These are phyloP conservation scores for Holothuria scabra DNA, from an alignment of 53 echinoderm and acorn worm genomes.

Conservation along the genomic window DNA sequence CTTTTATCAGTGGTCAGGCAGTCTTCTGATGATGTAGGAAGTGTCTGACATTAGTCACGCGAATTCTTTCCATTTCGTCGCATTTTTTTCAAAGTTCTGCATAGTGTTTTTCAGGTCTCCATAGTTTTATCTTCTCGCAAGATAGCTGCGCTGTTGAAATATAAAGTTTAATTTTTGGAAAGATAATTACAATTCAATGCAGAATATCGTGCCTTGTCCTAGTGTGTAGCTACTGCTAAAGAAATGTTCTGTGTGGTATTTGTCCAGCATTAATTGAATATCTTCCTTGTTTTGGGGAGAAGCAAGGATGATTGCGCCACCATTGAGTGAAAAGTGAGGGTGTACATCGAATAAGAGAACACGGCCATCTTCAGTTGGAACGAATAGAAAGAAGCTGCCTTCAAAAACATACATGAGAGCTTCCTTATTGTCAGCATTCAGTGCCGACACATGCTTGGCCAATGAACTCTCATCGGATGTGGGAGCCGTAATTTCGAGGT, in stretches of 20 bases:
- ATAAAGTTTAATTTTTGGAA: too few species aligned
- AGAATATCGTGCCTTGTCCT: slow-evolving; percentile 13
- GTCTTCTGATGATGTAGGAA: too few species aligned
- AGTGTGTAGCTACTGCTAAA: not conserved
- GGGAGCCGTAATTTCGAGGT: not conserved
- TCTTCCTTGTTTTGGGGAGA: not conserved
- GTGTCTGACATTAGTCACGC: too few species aligned
- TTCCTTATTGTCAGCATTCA: not conserved
- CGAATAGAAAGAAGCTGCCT: slow-evolving; percentile 13
- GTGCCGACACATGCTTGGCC: not conserved
- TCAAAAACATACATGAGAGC: not conserved
- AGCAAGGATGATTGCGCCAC: slow-evolving; percentile 24
- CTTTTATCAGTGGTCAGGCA: too few species aligned
- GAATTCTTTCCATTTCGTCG: too few species aligned
- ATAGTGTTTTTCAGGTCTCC: too few species aligned
- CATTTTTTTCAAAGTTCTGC: too few species aligned
- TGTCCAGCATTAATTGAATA: not conserved
- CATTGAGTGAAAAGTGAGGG: not conserved
- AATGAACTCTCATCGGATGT: slow-evolving; percentile 23
- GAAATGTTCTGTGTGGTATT: not conserved
- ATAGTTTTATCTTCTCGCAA: too few species aligned
- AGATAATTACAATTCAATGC: too few species aligned
- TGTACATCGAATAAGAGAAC: slow-evolving; percentile 20
- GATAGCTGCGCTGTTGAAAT: too few species aligned
- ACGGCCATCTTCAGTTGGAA: slow-evolving; percentile 7